phyloP scores from a whole-genome alignment of 2,113 vertebrate genomes.

The Osmerus eperlanus region DNA sequence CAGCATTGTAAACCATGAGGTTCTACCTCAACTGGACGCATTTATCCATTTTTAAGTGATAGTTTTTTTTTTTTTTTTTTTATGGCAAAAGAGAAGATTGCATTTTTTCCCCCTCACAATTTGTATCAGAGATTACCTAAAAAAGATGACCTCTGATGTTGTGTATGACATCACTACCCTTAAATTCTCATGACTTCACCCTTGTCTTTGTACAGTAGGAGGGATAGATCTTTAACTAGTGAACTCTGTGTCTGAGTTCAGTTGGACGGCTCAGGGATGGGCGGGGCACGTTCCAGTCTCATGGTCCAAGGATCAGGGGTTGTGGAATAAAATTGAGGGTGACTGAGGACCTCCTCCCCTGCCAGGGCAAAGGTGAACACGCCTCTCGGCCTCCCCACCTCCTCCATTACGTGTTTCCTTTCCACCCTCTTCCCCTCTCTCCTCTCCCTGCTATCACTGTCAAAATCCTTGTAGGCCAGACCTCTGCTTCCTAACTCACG shows the following conservation, averaged over 20 bases:
- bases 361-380: constrained; percentile 87
- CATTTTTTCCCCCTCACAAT: no score
- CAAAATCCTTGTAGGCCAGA: constrained; percentile 78
- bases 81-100: no score
- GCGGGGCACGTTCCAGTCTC: constrained; percentile 78
- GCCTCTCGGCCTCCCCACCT: constrained; percentile 84
- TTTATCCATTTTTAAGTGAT: no score
- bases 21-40: no score
- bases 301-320: constrained; percentile 87
- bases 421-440: constrained; percentile 80
- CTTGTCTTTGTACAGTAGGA: neutral
- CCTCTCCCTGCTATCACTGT: constrained; percentile 74
- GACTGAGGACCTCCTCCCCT: constrained; percentile 79
- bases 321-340: constrained; percentile 81
- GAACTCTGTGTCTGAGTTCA: constrained; percentile 53
- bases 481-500: constrained; percentile 56
- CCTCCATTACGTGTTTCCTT: constrained; percentile 69
- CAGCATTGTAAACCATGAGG: no score
- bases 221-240: neutral
- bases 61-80: no score
- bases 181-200: neutral
- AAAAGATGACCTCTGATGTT: neutral
- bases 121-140: neutral
- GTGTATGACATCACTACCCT: neutral
- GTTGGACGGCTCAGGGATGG: constrained; percentile 85